Base-by-base conservation (phyloP, 2,113 vertebrate species). In the Baryphthengus martii region DNA sequence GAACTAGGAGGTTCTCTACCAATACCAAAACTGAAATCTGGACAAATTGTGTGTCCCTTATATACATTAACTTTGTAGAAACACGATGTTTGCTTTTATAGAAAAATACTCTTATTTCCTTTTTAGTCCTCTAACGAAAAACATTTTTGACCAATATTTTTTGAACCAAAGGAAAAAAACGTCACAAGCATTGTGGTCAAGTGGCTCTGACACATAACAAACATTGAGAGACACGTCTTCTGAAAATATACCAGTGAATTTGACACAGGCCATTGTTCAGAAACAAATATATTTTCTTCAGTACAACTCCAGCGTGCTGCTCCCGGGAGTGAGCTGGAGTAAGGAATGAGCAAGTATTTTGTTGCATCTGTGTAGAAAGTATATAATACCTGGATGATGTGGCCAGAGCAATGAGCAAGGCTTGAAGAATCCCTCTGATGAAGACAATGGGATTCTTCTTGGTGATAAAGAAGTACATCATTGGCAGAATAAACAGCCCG, bases 371-470 rank as follows among this genome's bases (percentile, higher is more conserved):
- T 33, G 15, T 59, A 53, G 76, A 71, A 92, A 62, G 19, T 24
- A 14, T 42, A 0, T 25, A n/a, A 33, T 98, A 99, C 99, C 99
- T 99, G 97, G 99, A 99, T 29, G 99, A 99, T 1, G 99, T 99
- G 88, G 99, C 99, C 96, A 99, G 94, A 6, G 99, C 99, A 45
- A 99, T 99, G 78, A 99, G 99, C 95, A 99, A 97, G 89, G 99
- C 99, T 97, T 99, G 99, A 77, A 99, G 98, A 88, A 99, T 98
- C 68, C 99, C 99, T n/a, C 99, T 98, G 97, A 99, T 99, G 97
- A 99, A 99, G 96, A 99, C 98, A 5, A 99, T 98, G 58, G 99
- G 99, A 91, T 99, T 99, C 97, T 99, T 99, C 97, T 98, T 99
- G 74, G 99, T 99, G 97, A 99, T 99, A 93, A 99, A 98, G 97